These are phyloP conservation scores for Leptopilina drosophilae DNA, from an alignment of 2,888 invertebrate species.

Conservation along the genomic window DNA sequence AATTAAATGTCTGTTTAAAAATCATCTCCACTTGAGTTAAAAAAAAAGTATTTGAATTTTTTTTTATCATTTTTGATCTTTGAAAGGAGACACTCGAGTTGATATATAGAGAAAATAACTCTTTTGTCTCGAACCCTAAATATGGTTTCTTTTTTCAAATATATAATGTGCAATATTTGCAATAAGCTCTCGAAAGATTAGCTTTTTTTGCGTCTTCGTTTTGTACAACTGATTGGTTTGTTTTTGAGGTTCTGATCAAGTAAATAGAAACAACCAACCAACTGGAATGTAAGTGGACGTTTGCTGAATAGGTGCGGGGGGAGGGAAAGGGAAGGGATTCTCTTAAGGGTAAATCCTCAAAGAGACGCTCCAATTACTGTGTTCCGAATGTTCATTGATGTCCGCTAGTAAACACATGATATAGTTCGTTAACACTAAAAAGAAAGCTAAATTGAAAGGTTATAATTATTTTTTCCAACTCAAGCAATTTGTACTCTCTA, in stretches of 20 bases:
- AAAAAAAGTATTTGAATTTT: background rate
- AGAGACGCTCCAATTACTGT: slow-evolving; percentile 57
- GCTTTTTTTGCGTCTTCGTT: background rate
- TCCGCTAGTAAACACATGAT: slow-evolving; percentile 49
- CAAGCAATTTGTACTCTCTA: background rate
- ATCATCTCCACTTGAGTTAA: background rate
- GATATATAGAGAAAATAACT: background rate
- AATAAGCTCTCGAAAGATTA: background rate
- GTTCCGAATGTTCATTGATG: slow-evolving; percentile 53
- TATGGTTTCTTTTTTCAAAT: background rate
- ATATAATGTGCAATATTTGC: background rate
- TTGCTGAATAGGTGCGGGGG: slow-evolving; percentile 52
- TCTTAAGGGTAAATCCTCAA: slow-evolving; percentile 57
- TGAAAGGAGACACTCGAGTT: background rate
- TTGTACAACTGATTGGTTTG: slow-evolving; percentile 57
- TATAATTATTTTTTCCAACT: slow-evolving; percentile 19
- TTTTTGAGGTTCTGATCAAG: slow-evolving; percentile 59
- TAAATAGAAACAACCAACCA: slow-evolving; percentile 51
- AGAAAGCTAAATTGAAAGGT: background rate
- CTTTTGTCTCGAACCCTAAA: background rate
- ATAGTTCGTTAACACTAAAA: slow-evolving; percentile 31
- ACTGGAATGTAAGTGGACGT: slow-evolving; percentile 53
- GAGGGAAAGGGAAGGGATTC: slow-evolving; percentile 47
- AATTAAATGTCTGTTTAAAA: background rate
- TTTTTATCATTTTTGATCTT: background rate